Conservation (phyloP, 2,113 vertebrate genomes). For the Sylvia atricapilla region DNA sequence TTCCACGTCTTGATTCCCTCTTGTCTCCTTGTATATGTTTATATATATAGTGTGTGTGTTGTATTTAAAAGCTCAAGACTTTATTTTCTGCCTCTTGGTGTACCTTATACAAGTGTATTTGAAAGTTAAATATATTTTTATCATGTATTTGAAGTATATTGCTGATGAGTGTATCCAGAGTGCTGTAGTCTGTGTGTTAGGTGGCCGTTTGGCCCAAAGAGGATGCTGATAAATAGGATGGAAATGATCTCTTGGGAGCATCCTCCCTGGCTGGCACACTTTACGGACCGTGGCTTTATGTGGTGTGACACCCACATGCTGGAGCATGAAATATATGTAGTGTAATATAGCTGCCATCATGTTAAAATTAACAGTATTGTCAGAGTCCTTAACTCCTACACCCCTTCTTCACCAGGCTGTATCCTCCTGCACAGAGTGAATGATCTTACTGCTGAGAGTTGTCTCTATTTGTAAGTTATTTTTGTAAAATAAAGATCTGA, state of each 20-base stretch:
- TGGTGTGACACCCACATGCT: neutral
- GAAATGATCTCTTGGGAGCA: neutral
- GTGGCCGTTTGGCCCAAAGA: neutral
- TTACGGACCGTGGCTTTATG: constrained; percentile 37
- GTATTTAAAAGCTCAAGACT: constrained; percentile 74
- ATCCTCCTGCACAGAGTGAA: constrained; percentile 12
- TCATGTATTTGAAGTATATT: constrained; percentile 44
- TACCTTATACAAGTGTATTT: constrained; percentile 65
- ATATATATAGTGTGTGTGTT: constrained; percentile 42
- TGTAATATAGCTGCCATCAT: constrained; percentile 4
- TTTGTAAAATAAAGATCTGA: constrained; percentile 73
- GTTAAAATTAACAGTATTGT: constrained; percentile 22
- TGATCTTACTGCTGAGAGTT: constrained; percentile 31
- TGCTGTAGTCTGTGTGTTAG: constrained; percentile 47
- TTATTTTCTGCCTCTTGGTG: constrained; percentile 71
- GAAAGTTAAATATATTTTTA: constrained; percentile 76
- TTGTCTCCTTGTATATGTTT: constrained; percentile 40
- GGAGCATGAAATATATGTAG: constrained; percentile 13
- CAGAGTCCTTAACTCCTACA: neutral
- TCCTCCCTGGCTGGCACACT: constrained; percentile 36
- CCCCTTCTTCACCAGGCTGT: neutral
- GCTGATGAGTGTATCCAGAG: constrained; percentile 50
- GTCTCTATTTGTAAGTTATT: constrained; percentile 77
- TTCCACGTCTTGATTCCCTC: neutral
- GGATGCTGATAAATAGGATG: constrained; percentile 2